Evolutionary conservation across 1,140 invertebrate species (phyloP).

Genomic region (Drosophila aff.): DNA sequence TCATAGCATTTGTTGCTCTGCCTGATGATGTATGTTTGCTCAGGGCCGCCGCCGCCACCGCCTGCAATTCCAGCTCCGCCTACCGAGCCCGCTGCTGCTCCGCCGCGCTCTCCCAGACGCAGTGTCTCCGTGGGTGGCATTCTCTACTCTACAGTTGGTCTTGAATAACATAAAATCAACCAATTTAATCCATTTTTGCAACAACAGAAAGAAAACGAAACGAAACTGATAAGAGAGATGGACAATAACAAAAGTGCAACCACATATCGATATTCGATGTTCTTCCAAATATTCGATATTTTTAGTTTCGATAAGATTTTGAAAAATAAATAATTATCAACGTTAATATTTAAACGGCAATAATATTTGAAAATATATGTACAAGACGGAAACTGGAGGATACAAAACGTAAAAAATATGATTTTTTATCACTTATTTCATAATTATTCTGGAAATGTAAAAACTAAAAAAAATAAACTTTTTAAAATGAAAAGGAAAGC

Average conservation of each 20-base stretch:
- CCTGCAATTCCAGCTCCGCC: slow-evolving; percentile 14
- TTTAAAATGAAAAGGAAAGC: too few relatives aligned
- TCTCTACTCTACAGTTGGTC: not conserved
- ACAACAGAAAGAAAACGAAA: slow-evolving; percentile 30
- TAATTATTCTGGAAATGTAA: too few relatives aligned
- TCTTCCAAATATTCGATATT: not conserved
- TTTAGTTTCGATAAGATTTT: not conserved
- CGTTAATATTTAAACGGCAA: not conserved
- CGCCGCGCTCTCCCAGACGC: slow-evolving; percentile 54
- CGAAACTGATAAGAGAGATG: slow-evolving; percentile 40
- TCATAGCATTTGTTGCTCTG: slow-evolving; percentile 80
- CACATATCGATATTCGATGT: not conserved
- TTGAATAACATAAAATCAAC: slow-evolving; percentile 41
- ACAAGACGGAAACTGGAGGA: too few relatives aligned
- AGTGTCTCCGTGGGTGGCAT: slow-evolving; percentile 76
- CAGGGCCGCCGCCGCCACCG: slow-evolving; percentile 25
- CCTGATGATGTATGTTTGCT: slow-evolving; percentile 73
- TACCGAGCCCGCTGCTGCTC: slow-evolving; percentile 25
- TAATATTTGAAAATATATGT: not conserved
- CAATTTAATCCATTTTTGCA: slow-evolving; percentile 34
- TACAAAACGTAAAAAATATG: too few relatives aligned
- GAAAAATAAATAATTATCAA: not conserved
- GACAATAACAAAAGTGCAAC: slow-evolving; percentile 14
- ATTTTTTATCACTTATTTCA: too few relatives aligned
- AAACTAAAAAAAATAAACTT: too few relatives aligned